Evolutionary conservation across 1,140 invertebrate species (phyloP).

Genomic region (Heliconius congener): DNA sequence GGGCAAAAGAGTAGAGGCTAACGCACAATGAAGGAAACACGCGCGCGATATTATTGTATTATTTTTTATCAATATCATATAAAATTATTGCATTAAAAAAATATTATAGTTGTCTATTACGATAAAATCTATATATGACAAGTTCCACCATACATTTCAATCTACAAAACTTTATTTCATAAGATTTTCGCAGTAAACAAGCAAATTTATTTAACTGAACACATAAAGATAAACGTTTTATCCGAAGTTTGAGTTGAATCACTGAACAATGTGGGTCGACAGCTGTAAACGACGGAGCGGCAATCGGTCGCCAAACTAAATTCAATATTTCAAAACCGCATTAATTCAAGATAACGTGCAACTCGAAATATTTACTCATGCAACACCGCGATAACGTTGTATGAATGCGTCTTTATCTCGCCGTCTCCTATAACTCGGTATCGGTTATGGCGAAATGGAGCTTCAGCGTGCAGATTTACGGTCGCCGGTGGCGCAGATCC

Average conservation of each 20-base stretch:
- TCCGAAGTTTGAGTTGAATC: slow-evolving; percentile 44
- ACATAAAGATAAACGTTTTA: slow-evolving; percentile 27
- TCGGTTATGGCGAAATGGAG: slow-evolving; percentile 34
- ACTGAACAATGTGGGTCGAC: slow-evolving; percentile 54
- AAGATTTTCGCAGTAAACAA: not conserved
- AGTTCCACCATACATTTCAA: not conserved
- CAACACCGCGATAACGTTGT: slow-evolving; percentile 65
- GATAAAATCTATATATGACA: not conserved
- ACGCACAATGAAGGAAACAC: not conserved
- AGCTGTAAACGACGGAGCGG: slow-evolving; percentile 46
- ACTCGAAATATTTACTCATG: slow-evolving; percentile 75
- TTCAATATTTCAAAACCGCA: slow-evolving; percentile 71
- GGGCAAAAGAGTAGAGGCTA: slow-evolving; percentile 3
- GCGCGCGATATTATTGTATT: not conserved
- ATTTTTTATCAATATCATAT: not conserved
- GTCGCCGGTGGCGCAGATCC: slow-evolving; percentile 46
- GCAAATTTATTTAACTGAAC: slow-evolving; percentile 14
- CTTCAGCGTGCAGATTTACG: slow-evolving; percentile 42
- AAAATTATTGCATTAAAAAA: not conserved
- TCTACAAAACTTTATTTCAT: not conserved
- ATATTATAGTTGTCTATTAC: not conserved
- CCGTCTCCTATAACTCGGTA: slow-evolving; percentile 55
- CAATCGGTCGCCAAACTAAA: slow-evolving; percentile 57
- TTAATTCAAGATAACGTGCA: slow-evolving; percentile 73
- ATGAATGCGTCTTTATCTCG: slow-evolving; percentile 76